A percentile compares a stretch with the other conserved stretches of the same genome.
phyloP scores from a whole-genome alignment of 2,113 vertebrate genomes.

The Ellobius talpinus region DNA sequence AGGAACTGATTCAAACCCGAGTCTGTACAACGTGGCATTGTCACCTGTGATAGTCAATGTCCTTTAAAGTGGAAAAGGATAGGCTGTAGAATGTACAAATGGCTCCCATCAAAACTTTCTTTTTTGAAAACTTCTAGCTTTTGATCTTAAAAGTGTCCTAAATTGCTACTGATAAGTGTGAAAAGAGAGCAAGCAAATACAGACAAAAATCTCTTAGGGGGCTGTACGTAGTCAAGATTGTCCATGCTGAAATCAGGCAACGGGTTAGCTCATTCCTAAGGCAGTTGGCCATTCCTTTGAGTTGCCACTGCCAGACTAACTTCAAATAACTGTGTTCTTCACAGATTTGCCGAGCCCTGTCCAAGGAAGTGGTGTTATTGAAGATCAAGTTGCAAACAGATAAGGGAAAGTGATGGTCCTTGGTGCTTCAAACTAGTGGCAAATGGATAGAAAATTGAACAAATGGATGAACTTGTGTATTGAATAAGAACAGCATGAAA shows the following conservation, averaged over 20 bases:
- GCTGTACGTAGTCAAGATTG: neutral
- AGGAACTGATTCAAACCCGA: neutral
- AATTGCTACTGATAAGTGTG: conserved; percentile 2
- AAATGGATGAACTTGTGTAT: neutral
- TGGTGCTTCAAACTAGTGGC: conserved; percentile 23
- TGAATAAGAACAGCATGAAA: conserved; percentile 30
- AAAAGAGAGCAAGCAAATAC: conserved; percentile 29
- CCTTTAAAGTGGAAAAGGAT: neutral
- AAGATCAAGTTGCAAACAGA: conserved; percentile 35
- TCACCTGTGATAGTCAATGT: neutral
- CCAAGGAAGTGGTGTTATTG: conserved; percentile 26
- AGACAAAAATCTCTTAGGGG: neutral
- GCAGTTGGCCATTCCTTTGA: neutral
- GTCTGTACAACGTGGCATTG: neutral
- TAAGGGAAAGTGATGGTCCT: neutral
- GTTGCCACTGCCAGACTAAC: neutral
- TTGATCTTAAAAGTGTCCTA: neutral
- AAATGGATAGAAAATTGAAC: conserved; percentile 40
- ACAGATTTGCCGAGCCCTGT: neutral
- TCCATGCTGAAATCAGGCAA: conserved; percentile 47
- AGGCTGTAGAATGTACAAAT: conserved; percentile 23
- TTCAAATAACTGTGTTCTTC: conserved; percentile 39
- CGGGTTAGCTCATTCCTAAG: conserved; percentile 23
- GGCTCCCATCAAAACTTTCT: neutral
- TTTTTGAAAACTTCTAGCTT: conserved; percentile 39